These are phyloP conservation scores for Caenorhabditis sp. DNA, from an alignment of 2,888 invertebrate species.

Conservation along the genomic window DNA sequence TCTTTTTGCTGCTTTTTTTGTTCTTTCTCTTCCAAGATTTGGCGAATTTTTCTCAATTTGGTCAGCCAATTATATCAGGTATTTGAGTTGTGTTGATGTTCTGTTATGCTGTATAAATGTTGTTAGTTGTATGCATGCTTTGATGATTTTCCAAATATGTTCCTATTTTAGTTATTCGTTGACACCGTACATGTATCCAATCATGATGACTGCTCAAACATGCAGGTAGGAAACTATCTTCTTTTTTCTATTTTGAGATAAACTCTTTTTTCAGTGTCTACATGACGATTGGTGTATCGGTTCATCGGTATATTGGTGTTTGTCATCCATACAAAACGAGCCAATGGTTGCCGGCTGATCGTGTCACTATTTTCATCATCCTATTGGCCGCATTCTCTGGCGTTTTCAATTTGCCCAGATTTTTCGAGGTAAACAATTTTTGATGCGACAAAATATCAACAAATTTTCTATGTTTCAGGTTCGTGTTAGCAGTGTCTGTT, in stretches of 20 bases:
- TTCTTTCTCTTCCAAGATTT: slow-evolving; percentile 62
- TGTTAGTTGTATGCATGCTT: neutral
- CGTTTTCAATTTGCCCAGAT: slow-evolving; percentile 61
- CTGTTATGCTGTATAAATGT: neutral
- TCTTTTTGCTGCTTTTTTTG: slow-evolving; percentile 65
- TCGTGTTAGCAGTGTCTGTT: slow-evolving; percentile 63
- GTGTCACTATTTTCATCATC: slow-evolving; percentile 56
- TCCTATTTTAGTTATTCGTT: slow-evolving; percentile 58
- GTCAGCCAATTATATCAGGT: slow-evolving; percentile 62
- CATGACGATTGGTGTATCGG: slow-evolving; percentile 67
- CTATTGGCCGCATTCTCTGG: slow-evolving; percentile 54
- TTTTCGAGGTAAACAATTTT: slow-evolving; percentile 55
- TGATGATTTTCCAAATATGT: neutral
- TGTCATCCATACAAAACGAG: slow-evolving; percentile 63
- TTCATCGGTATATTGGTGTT: slow-evolving; percentile 67
- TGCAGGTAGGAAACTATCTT: slow-evolving; percentile 42
- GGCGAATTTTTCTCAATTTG: slow-evolving; percentile 60
- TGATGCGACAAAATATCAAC: too few species aligned
- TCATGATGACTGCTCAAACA: slow-evolving; percentile 66
- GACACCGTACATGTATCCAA: slow-evolving; percentile 62
- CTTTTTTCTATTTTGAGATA: too few species aligned
- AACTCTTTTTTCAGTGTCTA: slow-evolving; percentile 55
- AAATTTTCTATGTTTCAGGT: slow-evolving; percentile 37
- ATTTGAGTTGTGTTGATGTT: neutral
- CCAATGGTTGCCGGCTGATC: slow-evolving; percentile 44